phyloP scores from a whole-genome alignment of 1,140 invertebrate genomes.

The Aphaenogaster rudis region DNA sequence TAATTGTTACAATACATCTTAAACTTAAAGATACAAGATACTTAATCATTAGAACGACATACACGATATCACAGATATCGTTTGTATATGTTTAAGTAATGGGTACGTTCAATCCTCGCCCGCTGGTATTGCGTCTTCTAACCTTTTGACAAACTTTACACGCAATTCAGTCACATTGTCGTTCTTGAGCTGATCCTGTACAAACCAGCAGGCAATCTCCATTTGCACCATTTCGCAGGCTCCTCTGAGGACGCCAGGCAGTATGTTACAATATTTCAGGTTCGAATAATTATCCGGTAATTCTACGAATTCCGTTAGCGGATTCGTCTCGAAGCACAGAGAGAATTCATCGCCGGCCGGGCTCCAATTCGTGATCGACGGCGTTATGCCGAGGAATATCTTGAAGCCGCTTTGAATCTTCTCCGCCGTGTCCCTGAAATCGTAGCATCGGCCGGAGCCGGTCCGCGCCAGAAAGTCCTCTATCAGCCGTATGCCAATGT shows the following conservation, averaged over 20 bases:
- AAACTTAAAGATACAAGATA: slow-evolving; percentile 24
- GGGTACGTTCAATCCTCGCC: slow-evolving; percentile 95
- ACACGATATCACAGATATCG: background rate
- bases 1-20: slow-evolving; percentile 47
- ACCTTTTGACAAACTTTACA: slow-evolving; percentile 97
- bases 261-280: slow-evolving; percentile 97
- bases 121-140: slow-evolving; percentile 99
- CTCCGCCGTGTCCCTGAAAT: slow-evolving; percentile 98
- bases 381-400: slow-evolving; percentile 96
- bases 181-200: slow-evolving; percentile 98
- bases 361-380: slow-evolving; percentile 97
- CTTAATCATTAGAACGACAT: background rate
- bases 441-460: slow-evolving; percentile 95
- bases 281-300: slow-evolving; percentile 95
- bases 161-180: slow-evolving; percentile 97
- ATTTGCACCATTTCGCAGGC: slow-evolving; percentile 98
- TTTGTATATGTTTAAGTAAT: background rate
- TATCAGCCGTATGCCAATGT: slow-evolving; percentile 98
- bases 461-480: slow-evolving; percentile 99
- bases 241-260: slow-evolving; percentile 97
- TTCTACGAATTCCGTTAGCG: slow-evolving; percentile 99
- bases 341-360: slow-evolving; percentile 98
- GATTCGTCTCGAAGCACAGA: slow-evolving; percentile 97
- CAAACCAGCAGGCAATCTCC: slow-evolving; percentile 93
- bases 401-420: slow-evolving; percentile 96